Percentiles rank a stretch among this genome's conserved stretches.
Evolutionary conservation across 2,797 vertebrate genomes (phyloP).

Genomic region (Acanthopagrus latus): DNA sequence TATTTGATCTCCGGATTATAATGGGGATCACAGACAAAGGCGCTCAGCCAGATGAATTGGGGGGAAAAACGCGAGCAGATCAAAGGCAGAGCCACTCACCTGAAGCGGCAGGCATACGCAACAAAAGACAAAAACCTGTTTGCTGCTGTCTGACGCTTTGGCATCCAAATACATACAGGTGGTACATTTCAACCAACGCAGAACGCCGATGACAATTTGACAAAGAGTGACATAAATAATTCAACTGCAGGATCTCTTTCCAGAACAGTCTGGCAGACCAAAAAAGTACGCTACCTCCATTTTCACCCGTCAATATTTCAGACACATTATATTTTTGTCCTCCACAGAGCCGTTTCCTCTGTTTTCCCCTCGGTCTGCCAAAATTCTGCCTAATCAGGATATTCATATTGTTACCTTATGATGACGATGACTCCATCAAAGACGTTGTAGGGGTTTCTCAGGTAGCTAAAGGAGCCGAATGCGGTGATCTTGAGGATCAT

Average conservation of each 20-base stretch:
- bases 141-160: conserved; percentile 50
- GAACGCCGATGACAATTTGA: conserved; percentile 35
- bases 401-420: conserved; percentile 87
- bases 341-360: rapidly evolving
- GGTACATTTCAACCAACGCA: conserved; percentile 42
- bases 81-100: conserved; percentile 65
- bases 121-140: conserved; percentile 58
- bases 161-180: conserved; percentile 63
- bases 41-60: conserved; percentile 58
- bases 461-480: conserved; percentile 94
- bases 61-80: conserved; percentile 40
- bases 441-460: conserved; percentile 96
- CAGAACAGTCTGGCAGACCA: background rate
- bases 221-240: conserved; percentile 52
- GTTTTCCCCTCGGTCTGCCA: background rate
- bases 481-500: conserved; percentile 97
- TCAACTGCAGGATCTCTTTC: conserved; percentile 26
- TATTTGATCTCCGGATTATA: conserved; percentile 70
- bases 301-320: background rate
- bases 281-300: background rate
- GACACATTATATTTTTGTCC: background rate
- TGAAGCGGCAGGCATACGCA: conserved; percentile 43
- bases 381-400: background rate
- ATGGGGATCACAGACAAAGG: conserved; percentile 69
- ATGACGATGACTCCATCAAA: conserved; percentile 97